Conservation (phyloP, 1,140 invertebrate genomes). For the Bombus superbus region DNA sequence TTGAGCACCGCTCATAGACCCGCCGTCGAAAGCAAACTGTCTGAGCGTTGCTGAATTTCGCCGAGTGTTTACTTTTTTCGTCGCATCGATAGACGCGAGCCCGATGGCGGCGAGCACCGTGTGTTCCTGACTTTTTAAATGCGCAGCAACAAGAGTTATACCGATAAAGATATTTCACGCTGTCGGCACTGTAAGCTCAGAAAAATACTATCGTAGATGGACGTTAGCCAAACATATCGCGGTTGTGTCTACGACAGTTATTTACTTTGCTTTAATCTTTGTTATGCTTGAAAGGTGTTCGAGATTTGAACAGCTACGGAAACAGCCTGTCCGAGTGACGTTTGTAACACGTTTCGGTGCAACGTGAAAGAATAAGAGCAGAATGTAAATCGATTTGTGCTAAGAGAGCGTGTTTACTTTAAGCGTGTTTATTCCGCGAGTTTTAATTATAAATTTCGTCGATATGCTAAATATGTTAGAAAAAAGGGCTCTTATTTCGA, state of each 20-base stretch:
- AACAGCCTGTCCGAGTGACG: not conserved
- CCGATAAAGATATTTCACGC: not conserved
- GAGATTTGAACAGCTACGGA: not conserved
- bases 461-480: not conserved
- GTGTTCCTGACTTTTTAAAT: not conserved
- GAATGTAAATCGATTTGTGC: not conserved
- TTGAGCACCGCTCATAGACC: not conserved
- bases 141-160: not conserved
- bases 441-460: not conserved
- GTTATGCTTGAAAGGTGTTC: not conserved
- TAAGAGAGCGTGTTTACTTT: no score
- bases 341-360: no score
- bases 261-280: not conserved
- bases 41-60: not conserved
- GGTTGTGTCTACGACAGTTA: not conserved
- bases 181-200: no score
- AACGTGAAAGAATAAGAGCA: not conserved
- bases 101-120: no score
- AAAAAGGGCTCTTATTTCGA: conserved; percentile 42
- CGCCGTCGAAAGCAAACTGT: not conserved
- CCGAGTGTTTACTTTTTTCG: not conserved
- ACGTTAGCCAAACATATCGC: not conserved
- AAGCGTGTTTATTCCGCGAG: not conserved
- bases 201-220: no score
- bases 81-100: not conserved